Base-by-base conservation (phyloP, 2,797 vertebrate genomes). In the Hippopotamyrus pictus region DNA sequence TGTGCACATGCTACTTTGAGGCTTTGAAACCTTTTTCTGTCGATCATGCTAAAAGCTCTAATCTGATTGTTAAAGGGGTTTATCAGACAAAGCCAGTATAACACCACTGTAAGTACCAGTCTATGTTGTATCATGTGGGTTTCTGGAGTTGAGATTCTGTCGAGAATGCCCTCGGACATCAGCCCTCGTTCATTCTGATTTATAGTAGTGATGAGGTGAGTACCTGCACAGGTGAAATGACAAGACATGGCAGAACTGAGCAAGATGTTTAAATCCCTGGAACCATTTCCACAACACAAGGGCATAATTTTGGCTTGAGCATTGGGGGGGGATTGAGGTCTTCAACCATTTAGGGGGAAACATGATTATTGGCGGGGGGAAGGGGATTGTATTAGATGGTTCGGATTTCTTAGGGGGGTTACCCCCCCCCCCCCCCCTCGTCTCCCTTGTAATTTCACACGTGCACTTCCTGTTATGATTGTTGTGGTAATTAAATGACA, bases 51-150 rank as follows among this genome's bases (percentile, higher is more conserved):
- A 95, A 96, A 96, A 96, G 95, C 95, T 94, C 91, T 96, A 96
- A 96, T 96, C 95, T 95, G 95, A 96, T 96, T 96, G 94, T 95
- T 94, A 95, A 95, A 96, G 96, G 94, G 96, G 96, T 95, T 96
- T 96, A 97, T 97, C 96, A 96, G 95, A 96, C 95, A 96, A 96
- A 96, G 95, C 95, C 93, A 94, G 95, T 96, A 96, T 96, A 95
- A 96, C 95, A 95, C 96, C 94, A 95, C 95, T 96, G 96, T 95
- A 96, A 96, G 95, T 92, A 93, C 91, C 94, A 92, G 95, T 96
- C 96, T 94, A 96, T 96, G 95, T 89, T 91, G 92, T 94, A 95
- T 95, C 96, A 94, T 92, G 92, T 93, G 93, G 91, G 92, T 91
- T 92, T 91, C 89, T 87, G 89, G 92, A 91, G 91, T 92, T 92